Evolutionary conservation across 2,113 vertebrate genomes (phyloP).

Genomic region (Actenoides hombroni): DNA sequence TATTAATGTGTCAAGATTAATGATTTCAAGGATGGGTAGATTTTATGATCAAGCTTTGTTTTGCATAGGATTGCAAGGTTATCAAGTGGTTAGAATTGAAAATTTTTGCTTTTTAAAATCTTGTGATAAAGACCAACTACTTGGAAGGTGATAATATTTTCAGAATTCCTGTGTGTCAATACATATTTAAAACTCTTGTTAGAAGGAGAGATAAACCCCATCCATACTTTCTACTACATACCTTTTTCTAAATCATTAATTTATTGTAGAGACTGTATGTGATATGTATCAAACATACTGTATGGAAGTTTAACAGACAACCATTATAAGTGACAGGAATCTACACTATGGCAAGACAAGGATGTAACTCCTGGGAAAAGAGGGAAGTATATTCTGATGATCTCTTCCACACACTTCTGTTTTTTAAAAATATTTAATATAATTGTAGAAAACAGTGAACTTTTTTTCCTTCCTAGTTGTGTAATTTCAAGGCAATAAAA

Average conservation of each 20-base stretch:
- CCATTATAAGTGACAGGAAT: background rate
- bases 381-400: background rate
- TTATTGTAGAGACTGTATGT: background rate
- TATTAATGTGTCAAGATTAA: background rate
- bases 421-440: background rate
- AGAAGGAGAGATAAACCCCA: background rate
- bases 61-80: background rate
- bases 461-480: background rate
- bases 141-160: background rate
- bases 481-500: slow-evolving; percentile 26
- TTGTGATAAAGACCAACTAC: background rate
- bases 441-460: background rate
- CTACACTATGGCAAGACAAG: background rate
- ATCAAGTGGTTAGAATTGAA: background rate
- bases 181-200: background rate
- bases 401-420: background rate
- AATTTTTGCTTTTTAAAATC: background rate
- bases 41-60: background rate
- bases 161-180: background rate
- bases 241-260: background rate
- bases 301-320: background rate
- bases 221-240: background rate
- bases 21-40: background rate
- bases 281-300: background rate
- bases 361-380: background rate